Evolutionary conservation across 2,888 invertebrate genomes (phyloP), one percentile per base, ranked within the genome.

Genomic region (Lasius platythorax): DNA sequence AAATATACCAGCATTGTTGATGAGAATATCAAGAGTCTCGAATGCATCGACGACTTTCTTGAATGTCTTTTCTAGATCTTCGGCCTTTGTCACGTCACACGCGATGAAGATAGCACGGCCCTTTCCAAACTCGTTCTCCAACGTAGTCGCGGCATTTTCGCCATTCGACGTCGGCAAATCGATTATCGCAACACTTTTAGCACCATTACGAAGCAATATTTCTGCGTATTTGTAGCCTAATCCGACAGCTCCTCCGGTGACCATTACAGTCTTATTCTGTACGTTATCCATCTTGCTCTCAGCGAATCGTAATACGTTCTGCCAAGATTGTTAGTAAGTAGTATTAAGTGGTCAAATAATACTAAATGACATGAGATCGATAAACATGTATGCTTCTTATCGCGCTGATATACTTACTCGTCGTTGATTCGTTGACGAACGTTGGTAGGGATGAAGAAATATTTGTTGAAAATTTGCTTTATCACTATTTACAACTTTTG

Each of bases 1-100:
- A n/a, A n/a, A n/a, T 3, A 91, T 89, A 46, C 92, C 93, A 5
- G 93, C 93, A 53, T 91, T 92, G 85, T 94, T 94, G 43, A 96
- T 95, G 4, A 96, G 95, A 84, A 96, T 95, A 87, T 96, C 96
- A 43, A 96, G 89, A 1, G 93, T 91, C 1, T 95, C 95, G 83
- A 94, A 95, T 15, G 92, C 91, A 6, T 94, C 92, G 0, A 95
- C 85, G 1, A 95, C 95, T 61, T 94, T 94, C 85, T 95, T 94
- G 85, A 95, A 95, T 6, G 94, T 94, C 87, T 93, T 95, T 95
- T 46, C 33, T 11, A 61, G 28, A 18, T 81, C 46, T 5, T 81
- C 86, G 23, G 87, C 73, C 33, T 95, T 95, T 0, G 95, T 95
- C 11, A 96, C 95, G 75, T 96, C 96, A 72, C 95, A 95, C 87